Evolutionary conservation across 2,113 vertebrate species (phyloP).

Genomic region (Ranitomeya variabilis): DNA sequence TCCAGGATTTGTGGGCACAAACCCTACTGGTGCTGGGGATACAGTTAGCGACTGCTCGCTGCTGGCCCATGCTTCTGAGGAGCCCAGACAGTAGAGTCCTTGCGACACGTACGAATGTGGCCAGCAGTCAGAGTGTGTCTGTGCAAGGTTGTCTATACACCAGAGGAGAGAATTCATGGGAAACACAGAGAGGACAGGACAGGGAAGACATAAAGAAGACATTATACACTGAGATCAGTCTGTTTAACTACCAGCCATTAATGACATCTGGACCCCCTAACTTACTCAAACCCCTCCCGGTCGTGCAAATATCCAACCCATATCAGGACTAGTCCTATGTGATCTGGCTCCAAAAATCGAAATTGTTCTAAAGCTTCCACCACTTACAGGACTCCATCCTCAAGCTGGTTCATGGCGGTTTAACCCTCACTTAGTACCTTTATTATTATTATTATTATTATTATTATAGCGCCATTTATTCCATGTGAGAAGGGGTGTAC

Average conservation of each 20-base stretch:
- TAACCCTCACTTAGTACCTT: too few relatives aligned
- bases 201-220: conserved; percentile 20
- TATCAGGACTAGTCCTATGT: background rate
- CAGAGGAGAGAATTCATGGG: background rate
- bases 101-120: conserved; percentile 96
- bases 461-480: too few relatives aligned
- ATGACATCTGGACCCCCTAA: background rate
- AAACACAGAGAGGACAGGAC: background rate
- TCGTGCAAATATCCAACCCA: too few relatives aligned
- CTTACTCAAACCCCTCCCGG: background rate
- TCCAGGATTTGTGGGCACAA: conserved; percentile 70
- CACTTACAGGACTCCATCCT: background rate
- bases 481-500: too few relatives aligned
- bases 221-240: background rate
- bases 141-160: conserved; percentile 79
- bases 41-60: conserved; percentile 89
- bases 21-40: conserved; percentile 88
- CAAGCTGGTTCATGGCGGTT: background rate
- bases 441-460: too few relatives aligned
- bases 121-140: conserved; percentile 94
- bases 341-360: background rate
- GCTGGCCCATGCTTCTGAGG: conserved; percentile 95
- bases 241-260: background rate
- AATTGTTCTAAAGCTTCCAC: background rate
- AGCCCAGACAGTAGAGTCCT: conserved; percentile 96